A percentile compares a stretch with the other conserved stretches of the same genome.
These are phyloP conservation scores for Pygoscelis adeliae DNA, from an alignment of 2,113 vertebrate genomes.

Conservation along the genomic window DNA sequence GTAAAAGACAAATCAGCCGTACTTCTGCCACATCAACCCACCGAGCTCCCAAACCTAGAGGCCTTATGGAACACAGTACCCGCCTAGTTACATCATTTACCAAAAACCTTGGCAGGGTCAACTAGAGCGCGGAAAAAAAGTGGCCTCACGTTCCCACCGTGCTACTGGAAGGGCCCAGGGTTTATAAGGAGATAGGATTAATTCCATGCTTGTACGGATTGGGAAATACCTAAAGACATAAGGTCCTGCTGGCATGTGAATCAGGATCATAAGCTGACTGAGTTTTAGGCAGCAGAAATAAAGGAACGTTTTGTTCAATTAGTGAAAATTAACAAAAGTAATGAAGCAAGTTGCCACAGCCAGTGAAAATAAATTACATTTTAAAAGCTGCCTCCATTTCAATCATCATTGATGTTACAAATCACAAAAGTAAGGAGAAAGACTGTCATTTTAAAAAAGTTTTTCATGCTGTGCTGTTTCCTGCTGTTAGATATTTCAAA, in stretches of 20 bases:
- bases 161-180: not conserved
- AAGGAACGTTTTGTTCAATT: not conserved
- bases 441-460: not conserved
- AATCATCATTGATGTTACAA: not conserved
- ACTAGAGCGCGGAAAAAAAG: not conserved
- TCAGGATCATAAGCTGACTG: not conserved
- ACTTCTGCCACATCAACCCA: not conserved
- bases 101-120: not conserved
- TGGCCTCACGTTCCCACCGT: fast-evolving
- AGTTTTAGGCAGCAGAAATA: not conserved
- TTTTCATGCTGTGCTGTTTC: not conserved
- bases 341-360: not conserved
- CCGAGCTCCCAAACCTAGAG: not conserved
- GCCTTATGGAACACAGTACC: not conserved
- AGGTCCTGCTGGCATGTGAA: not conserved
- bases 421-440: not conserved
- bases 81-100: not conserved
- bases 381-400: not conserved
- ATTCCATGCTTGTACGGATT: not conserved
- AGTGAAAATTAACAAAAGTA: not conserved
- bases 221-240: not conserved
- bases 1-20: not conserved
- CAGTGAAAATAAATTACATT: not conserved
- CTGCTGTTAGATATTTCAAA: not conserved
- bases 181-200: not conserved